Conservation (phyloP, 2,888 invertebrate genomes). For the Lasioglossum lativentre region DNA sequence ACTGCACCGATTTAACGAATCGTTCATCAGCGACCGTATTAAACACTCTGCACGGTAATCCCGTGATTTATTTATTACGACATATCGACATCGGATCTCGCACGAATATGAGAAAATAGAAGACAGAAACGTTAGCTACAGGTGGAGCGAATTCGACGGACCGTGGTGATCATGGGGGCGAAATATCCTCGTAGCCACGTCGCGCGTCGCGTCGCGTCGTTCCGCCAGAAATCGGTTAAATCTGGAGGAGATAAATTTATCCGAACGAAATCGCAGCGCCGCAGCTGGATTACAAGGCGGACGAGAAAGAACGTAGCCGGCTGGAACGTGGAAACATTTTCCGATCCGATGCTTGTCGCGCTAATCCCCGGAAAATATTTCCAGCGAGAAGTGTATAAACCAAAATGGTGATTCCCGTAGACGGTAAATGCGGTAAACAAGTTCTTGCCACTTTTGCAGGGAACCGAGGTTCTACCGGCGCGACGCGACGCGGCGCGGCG, state of each 20-base stretch:
- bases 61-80: not conserved
- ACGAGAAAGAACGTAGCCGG: not conserved
- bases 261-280: not conserved
- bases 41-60: not conserved
- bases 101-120: not conserved
- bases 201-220: not conserved
- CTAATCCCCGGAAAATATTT: slow-evolving; percentile 8
- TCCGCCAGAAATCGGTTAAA: not conserved
- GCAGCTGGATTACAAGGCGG: not conserved
- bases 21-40: not conserved
- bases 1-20: not conserved
- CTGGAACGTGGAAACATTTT: not conserved
- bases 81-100: not conserved
- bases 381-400: not conserved
- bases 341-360: slow-evolving; percentile 7
- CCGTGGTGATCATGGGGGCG: not conserved
- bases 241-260: not conserved
- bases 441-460: not conserved
- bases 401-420: slow-evolving; percentile 4
- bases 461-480: not conserved
- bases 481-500: not conserved
- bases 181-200: not conserved
- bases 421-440: not conserved
- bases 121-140: not conserved
- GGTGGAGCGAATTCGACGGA: slow-evolving; percentile 1